phyloP scores from a whole-genome alignment of 2,888 invertebrate species.

The Plutella xylostella region DNA sequence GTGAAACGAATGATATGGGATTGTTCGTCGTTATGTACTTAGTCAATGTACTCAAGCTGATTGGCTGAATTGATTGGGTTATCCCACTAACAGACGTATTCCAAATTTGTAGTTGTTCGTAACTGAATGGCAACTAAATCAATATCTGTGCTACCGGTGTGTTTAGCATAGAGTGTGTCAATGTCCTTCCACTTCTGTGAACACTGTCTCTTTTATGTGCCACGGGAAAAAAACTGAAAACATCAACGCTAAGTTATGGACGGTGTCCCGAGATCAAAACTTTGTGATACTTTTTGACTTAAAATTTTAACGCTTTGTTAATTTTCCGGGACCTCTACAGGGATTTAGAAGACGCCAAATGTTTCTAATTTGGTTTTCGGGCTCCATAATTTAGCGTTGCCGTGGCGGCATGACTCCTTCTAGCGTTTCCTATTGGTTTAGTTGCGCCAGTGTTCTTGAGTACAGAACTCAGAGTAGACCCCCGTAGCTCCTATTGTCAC shows the following conservation, averaged over 20 bases:
- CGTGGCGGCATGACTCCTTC: constrained; percentile 27
- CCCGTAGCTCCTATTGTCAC: background rate
- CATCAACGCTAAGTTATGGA: background rate
- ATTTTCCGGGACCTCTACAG: background rate
- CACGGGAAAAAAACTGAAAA: background rate
- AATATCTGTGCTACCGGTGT: background rate
- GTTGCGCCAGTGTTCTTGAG: constrained; percentile 37
- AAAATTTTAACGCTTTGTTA: background rate
- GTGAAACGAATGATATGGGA: constrained; percentile 22
- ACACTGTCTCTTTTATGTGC: background rate
- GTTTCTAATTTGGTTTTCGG: no score
- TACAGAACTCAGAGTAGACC: constrained; percentile 33
- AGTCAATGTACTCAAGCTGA: constrained; percentile 1
- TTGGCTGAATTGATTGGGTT: background rate
- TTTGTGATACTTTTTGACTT: background rate
- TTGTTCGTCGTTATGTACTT: background rate
- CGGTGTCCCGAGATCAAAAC: background rate
- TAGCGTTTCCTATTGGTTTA: constrained; percentile 31
- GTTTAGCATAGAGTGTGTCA: background rate
- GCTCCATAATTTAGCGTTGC: constrained; percentile 26
- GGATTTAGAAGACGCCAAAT: background rate
- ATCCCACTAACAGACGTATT: background rate
- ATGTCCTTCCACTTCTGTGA: background rate
- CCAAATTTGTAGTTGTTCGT: background rate
- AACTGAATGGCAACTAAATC: background rate